Percentiles rank a stretch among this genome's conserved stretches.
These are phyloP conservation scores for Leptinotarsa peninsularis DNA, from an alignment of 2,888 invertebrate genomes.

Conservation along the genomic window DNA sequence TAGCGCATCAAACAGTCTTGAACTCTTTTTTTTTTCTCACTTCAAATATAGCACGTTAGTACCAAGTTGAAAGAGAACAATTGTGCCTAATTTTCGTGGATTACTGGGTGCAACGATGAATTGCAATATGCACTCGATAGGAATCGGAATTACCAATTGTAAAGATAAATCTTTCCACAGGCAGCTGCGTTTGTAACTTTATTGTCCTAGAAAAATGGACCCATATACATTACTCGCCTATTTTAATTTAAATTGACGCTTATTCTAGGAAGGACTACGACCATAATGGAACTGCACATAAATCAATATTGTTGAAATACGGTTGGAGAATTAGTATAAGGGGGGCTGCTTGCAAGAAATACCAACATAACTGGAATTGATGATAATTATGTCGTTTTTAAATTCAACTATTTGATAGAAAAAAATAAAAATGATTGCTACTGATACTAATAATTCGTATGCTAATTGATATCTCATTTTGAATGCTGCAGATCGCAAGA, in stretches of 20 bases:
- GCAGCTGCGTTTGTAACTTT: background rate
- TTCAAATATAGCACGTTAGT: too few species aligned
- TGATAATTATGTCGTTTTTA: too few species aligned
- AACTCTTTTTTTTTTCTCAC: too few species aligned
- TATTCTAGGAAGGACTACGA: background rate
- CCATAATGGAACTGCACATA: background rate
- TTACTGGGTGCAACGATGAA: background rate
- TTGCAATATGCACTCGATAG: background rate
- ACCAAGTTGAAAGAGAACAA: background rate
- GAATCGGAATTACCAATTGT: conserved; percentile 2
- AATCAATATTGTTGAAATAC: background rate
- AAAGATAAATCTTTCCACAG: conserved; percentile 3
- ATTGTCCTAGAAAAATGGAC: conserved; percentile 9
- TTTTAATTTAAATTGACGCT: conserved; percentile 6
- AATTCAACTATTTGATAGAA: too few species aligned
- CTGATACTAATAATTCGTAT: too few species aligned
- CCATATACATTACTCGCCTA: background rate
- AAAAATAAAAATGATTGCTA: too few species aligned
- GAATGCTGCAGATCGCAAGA: too few species aligned
- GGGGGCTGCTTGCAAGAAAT: background rate
- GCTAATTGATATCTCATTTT: too few species aligned
- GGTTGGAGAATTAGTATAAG: background rate
- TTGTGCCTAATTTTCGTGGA: background rate
- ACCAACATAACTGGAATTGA: background rate
- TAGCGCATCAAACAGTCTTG: too few species aligned